A percentile compares a stretch with the other conserved stretches of the same genome.
Conservation (phyloP, 2,113 vertebrate genomes). For the Albula glossodonta region DNA sequence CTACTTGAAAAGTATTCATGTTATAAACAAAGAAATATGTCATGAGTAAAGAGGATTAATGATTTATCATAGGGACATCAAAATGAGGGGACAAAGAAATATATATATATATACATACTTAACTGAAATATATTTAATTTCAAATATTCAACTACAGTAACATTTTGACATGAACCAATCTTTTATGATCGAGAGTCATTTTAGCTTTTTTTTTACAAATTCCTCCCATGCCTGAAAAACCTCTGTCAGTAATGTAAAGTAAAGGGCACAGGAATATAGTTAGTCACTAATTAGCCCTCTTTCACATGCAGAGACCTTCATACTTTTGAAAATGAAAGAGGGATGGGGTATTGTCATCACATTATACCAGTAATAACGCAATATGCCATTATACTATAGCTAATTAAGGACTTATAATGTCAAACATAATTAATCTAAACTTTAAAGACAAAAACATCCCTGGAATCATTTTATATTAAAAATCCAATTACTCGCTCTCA, state of each 20-base stretch:
- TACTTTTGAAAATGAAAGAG: slow-evolving; percentile 20
- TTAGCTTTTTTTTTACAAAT: background rate
- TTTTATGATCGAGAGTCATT: background rate
- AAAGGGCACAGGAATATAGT: background rate
- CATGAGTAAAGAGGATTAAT: background rate
- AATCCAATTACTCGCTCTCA: slow-evolving; percentile 37
- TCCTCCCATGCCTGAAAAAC: background rate
- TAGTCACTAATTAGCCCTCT: slow-evolving; percentile 23
- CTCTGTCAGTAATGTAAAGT: background rate
- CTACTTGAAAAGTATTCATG: background rate
- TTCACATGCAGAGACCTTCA: background rate
- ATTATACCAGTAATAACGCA: slow-evolving; percentile 31
- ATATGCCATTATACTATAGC: slow-evolving; percentile 28
- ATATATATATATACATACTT: too few relatives aligned
- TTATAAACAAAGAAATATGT: background rate
- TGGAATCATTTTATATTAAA: slow-evolving; percentile 38
- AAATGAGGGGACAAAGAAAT: too few relatives aligned
- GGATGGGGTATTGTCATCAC: slow-evolving; percentile 19
- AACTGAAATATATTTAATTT: background rate
- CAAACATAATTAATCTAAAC: slow-evolving; percentile 25
- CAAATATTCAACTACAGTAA: background rate
- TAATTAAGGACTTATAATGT: slow-evolving; percentile 30
- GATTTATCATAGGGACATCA: too few relatives aligned
- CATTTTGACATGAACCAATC: background rate
- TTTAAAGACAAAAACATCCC: slow-evolving; percentile 28